Conservation (phyloP, 2,797 vertebrate genomes). For the Melanogrammus aeglefinus region DNA sequence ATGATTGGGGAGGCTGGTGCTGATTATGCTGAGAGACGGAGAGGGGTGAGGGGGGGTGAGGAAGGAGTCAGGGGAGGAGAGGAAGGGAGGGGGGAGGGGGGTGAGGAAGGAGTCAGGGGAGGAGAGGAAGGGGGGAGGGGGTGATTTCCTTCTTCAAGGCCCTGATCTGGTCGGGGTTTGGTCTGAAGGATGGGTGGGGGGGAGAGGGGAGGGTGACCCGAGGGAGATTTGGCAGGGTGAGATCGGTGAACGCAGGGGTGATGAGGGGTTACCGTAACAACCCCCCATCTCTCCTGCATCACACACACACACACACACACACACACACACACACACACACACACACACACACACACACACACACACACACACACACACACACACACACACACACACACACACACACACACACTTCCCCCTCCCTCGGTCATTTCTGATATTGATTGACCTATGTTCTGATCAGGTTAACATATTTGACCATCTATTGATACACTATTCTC, state of each 20-base stretch:
- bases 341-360: too few species aligned
- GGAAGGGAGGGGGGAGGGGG: constrained; percentile 2
- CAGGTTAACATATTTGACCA: too few species aligned
- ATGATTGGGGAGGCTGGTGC: constrained; percentile 74
- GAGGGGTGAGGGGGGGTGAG: background rate
- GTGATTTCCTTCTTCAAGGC: constrained; percentile 69
- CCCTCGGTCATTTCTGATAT: too few species aligned
- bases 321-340: too few species aligned
- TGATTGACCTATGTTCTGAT: too few species aligned
- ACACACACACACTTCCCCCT: too few species aligned
- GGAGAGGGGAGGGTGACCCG: constrained; percentile 24
- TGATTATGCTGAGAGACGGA: constrained; percentile 67
- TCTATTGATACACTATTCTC: too few species aligned
- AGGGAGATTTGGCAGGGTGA: background rate
- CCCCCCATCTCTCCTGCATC: background rate
- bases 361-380: too few species aligned
- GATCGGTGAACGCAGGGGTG: too few species aligned
- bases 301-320: too few species aligned
- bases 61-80: background rate
- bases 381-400: too few species aligned
- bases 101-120: background rate
- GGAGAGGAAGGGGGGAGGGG: constrained; percentile 25
- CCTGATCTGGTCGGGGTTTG: constrained; percentile 36
- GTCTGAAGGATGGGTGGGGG: constrained; percentile 43
- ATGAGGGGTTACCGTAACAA: too few species aligned